phyloP scores from a whole-genome alignment of 2,888 invertebrate species.

The Meghimatium bilineatum region DNA sequence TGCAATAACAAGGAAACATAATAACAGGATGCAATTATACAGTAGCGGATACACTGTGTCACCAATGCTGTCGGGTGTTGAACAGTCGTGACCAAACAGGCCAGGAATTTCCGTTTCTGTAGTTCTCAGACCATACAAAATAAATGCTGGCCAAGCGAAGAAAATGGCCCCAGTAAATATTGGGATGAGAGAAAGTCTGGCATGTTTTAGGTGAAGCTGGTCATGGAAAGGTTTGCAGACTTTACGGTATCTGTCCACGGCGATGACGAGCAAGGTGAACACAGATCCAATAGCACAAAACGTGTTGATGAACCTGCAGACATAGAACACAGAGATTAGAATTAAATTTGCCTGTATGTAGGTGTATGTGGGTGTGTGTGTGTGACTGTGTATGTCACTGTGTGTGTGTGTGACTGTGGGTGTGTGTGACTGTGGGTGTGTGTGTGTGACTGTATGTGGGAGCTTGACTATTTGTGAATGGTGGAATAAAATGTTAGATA shows the following conservation, averaged over 20 bases:
- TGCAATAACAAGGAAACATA: slow-evolving; percentile 57
- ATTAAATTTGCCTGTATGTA: no score
- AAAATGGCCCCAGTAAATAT: slow-evolving; percentile 39
- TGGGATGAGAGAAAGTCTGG: slow-evolving; percentile 51
- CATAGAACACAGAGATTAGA: no score
- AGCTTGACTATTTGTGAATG: no score
- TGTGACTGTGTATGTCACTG: no score
- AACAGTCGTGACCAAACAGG: slow-evolving; percentile 64
- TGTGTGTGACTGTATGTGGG: no score
- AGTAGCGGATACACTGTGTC: slow-evolving; percentile 56
- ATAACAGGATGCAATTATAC: slow-evolving; percentile 59
- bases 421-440: no score
- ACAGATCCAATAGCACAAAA: slow-evolving; percentile 58
- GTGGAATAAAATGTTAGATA: no score
- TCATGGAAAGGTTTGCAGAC: slow-evolving; percentile 63
- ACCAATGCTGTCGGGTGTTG: slow-evolving; percentile 55
- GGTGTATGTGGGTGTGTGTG: no score
- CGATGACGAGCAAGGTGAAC: slow-evolving; percentile 60
- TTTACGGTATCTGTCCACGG: slow-evolving; percentile 62
- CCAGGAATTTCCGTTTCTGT: slow-evolving; percentile 54
- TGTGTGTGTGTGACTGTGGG: no score
- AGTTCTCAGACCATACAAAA: slow-evolving; percentile 59
- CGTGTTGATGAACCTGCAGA: slow-evolving; percentile 51
- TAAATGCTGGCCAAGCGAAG: slow-evolving; percentile 61
- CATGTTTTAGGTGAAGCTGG: slow-evolving; percentile 57